Evolutionary conservation across 2,113 vertebrate species (phyloP).

Genomic region (Cyanocitta stelleri): DNA sequence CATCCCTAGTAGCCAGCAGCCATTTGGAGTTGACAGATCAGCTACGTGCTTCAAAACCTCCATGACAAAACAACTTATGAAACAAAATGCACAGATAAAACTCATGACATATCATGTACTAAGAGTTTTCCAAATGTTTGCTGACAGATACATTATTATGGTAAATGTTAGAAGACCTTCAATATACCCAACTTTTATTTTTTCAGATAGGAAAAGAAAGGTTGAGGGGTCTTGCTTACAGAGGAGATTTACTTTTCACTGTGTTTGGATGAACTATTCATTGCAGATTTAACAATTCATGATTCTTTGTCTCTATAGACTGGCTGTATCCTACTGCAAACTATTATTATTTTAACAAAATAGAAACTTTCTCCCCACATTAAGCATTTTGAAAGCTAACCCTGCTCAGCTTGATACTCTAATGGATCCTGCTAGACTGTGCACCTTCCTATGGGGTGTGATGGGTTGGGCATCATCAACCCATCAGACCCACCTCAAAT

Average conservation of each 20-base stretch:
- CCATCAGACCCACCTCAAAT: background rate
- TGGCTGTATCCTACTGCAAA: background rate
- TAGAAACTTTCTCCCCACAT: background rate
- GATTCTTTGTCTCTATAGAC: background rate
- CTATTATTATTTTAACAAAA: background rate
- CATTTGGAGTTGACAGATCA: background rate
- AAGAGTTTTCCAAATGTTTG: background rate
- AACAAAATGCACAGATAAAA: background rate
- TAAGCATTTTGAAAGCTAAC: background rate
- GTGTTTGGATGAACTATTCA: background rate
- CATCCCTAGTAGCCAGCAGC: background rate
- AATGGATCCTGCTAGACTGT: background rate
- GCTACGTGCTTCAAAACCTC: background rate
- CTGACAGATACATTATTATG: background rate
- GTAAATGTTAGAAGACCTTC: background rate
- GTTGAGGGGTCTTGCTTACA: background rate
- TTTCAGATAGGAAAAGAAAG: background rate
- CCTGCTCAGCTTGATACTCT: background rate
- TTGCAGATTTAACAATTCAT: background rate
- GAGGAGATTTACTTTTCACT: background rate
- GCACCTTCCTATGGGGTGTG: background rate
- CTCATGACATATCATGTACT: fast-evolving
- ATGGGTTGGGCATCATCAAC: background rate
- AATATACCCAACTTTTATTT: background rate
- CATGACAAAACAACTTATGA: background rate